Evolutionary conservation across 2,113 vertebrate genomes (phyloP).

Genomic region (Paraplagusia blochii): DNA sequence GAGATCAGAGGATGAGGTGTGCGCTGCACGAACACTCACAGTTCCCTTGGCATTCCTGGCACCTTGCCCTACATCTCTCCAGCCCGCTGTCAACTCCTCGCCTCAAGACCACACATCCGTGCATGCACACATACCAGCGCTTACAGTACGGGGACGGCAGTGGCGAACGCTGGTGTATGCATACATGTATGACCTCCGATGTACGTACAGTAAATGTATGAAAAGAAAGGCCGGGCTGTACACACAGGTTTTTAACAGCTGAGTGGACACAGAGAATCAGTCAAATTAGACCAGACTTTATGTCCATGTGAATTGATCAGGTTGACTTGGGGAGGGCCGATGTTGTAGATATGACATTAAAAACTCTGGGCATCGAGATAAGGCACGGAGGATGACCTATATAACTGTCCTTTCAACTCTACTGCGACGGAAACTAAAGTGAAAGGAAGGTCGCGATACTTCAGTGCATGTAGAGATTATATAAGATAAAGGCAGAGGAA

Average conservation of each 20-base stretch:
- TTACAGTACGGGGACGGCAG: constrained; percentile 8
- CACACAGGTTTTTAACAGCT: constrained; percentile 66
- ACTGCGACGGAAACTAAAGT: constrained; percentile 36
- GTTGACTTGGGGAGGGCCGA: constrained; percentile 49
- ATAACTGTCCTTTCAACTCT: constrained; percentile 49
- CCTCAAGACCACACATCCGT: constrained; percentile 41
- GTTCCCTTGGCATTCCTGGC: constrained; percentile 48
- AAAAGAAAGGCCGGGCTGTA: constrained; percentile 52
- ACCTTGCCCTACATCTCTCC: constrained; percentile 50
- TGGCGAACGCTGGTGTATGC: constrained; percentile 22
- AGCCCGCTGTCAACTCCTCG: constrained; percentile 44
- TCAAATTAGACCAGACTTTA: constrained; percentile 69
- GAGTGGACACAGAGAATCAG: constrained; percentile 62
- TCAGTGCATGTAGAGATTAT: too few species aligned
- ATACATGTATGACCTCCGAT: constrained; percentile 59
- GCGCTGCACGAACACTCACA: background rate
- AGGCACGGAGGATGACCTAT: constrained; percentile 52
- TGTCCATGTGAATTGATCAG: constrained; percentile 66
- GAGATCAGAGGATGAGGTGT: constrained; percentile 51
- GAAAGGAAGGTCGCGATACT: constrained; percentile 6
- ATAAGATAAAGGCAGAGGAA: too few species aligned
- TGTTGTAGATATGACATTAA: constrained; percentile 51
- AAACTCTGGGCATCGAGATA: constrained; percentile 46
- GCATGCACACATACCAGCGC: constrained; percentile 12
- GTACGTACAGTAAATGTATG: constrained; percentile 21